These are phyloP conservation scores for Megalops cyprinoides DNA, from an alignment of 2,797 vertebrate species.

Conservation along the genomic window DNA sequence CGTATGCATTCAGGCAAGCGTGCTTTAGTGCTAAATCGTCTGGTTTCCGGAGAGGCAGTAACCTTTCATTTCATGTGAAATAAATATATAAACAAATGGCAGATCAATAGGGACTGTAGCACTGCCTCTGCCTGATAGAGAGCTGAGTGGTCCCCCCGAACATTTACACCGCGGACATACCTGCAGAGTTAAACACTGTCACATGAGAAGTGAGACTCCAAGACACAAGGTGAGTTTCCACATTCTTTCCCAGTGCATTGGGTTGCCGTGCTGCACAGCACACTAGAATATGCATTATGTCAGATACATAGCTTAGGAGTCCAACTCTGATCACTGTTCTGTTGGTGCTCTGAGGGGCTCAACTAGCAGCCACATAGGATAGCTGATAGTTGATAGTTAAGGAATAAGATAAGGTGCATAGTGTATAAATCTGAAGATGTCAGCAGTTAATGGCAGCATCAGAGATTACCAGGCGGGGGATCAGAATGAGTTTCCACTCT, in stretches of 20 bases:
- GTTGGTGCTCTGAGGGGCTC: no score
- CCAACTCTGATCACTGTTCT: no score
- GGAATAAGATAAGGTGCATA: not conserved
- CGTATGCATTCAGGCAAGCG: slow-evolving; percentile 58
- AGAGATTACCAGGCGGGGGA: not conserved
- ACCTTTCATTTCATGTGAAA: slow-evolving; percentile 68
- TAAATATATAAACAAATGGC: slow-evolving; percentile 71
- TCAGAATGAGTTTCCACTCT: not conserved
- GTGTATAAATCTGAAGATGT: slow-evolving; percentile 4
- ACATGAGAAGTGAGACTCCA: slow-evolving; percentile 57
- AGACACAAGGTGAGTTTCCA: not conserved
- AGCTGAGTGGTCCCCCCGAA: slow-evolving; percentile 50
- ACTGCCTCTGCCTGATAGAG: slow-evolving; percentile 51
- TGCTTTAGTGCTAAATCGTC: slow-evolving; percentile 55
- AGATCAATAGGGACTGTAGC: slow-evolving; percentile 72
- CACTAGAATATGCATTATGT: not conserved
- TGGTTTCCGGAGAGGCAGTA: slow-evolving; percentile 55
- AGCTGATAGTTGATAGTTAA: no score
- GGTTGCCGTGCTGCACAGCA: not conserved
- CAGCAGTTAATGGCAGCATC: no score
- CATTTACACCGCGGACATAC: slow-evolving; percentile 33
- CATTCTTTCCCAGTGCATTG: not conserved
- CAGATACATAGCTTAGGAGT: not conserved
- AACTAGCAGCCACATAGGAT: no score
- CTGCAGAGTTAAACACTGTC: slow-evolving; percentile 17